Evolutionary conservation across 2,888 invertebrate species (phyloP), one percentile per base, ranked within the genome.

Genomic region (Philonicus albiceps): DNA sequence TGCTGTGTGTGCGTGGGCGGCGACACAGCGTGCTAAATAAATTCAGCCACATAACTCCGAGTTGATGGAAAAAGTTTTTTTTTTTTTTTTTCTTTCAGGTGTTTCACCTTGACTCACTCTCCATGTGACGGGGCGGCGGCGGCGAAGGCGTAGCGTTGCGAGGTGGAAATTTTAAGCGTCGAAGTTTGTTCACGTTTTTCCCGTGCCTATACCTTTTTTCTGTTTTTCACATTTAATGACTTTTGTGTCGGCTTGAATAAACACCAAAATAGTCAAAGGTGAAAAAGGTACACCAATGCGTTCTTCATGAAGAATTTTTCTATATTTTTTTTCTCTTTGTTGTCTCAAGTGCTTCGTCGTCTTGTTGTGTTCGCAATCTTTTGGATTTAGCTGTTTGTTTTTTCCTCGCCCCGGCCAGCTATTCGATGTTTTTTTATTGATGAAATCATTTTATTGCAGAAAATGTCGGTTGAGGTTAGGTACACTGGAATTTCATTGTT

Each of bases 41-140:
- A 76, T 22, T 76, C 76, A 76, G 76, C 76, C 76, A 76, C 37
- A 76, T 19, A 37, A 19, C 37, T 78, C 78, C 13, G 81, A 31
- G 34, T 83, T 83, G 81, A 64, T 83, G 64, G 64, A 83, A 83
- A 34, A 64, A 64, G 16, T 64, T 83, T 34, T 64, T 64, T 34
- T 64, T 81, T 37, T 11, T 64, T 83, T 34, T 64, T 64, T 34
- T 64, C 55, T 37, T 11, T 83, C 81, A 83, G 81, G 81, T 83
- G 81, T 64, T 83, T 83, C 81, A 83, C 64, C 81, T 83, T 83
- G 81, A 83, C 81, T 83, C 55, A 83, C 81, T 64, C 78, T 37
- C 31, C 19, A 30, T 13, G 6, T 30, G 49, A 11, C 11, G 16
- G 27, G 2, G 22, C 27, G 53, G 19, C 53, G 53, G 13, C 64